Conservation (phyloP, 2,888 invertebrate species). For the Acanthopleura granulata region DNA sequence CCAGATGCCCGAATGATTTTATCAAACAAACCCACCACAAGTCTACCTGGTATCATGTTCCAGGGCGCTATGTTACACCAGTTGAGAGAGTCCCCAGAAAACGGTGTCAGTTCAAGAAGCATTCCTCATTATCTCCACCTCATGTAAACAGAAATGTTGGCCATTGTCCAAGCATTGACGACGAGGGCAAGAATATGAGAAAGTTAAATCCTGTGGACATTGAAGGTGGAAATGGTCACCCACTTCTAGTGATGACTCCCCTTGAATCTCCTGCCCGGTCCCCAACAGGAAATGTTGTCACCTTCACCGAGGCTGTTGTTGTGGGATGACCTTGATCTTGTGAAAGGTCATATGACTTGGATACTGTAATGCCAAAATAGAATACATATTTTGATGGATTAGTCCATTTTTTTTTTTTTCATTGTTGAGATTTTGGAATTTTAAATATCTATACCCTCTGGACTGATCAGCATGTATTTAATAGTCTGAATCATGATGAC, state of each 20-base stretch:
- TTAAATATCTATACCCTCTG: no score
- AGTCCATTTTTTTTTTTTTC: not conserved
- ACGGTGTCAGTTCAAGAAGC: constrained; percentile 44
- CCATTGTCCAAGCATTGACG: no score
- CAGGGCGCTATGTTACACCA: constrained; percentile 57
- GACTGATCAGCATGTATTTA: no score
- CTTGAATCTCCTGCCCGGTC: no score
- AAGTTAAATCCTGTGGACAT: no score
- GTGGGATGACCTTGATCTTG: not conserved
- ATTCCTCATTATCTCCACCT: constrained; percentile 14
- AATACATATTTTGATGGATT: no score
- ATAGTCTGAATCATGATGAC: no score
- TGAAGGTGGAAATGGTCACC: no score
- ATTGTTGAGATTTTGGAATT: not conserved
- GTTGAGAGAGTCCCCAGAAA: constrained; percentile 46
- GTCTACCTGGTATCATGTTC: constrained; percentile 66
- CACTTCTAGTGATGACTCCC: no score
- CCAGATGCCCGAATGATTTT: constrained; percentile 39
- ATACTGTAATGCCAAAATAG: no score
- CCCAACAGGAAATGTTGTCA: not conserved
- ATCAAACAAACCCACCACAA: constrained; percentile 45
- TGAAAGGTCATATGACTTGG: no score
- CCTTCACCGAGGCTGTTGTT: not conserved
- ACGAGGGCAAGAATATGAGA: no score
- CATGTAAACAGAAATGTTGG: not conserved